Percentiles rank a stretch among this genome's conserved stretches.
These are phyloP conservation scores for Drosophila emarginata DNA, from an alignment of 2,888 invertebrate species.

Conservation along the genomic window DNA sequence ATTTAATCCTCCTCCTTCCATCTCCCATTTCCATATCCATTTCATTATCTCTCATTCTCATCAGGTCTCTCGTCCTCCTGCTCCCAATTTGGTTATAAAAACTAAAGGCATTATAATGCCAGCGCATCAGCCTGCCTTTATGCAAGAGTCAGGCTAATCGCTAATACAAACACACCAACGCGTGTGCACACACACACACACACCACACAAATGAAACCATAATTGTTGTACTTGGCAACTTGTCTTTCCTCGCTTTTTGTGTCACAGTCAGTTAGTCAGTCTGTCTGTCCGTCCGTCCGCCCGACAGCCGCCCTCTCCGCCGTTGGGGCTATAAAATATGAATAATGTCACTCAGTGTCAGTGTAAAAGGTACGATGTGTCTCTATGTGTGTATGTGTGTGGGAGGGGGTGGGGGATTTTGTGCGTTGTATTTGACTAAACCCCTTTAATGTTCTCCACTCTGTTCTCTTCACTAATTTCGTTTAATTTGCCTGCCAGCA, in stretches of 20 bases:
- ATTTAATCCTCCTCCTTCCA: neutral
- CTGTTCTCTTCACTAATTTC: slow-evolving; percentile 53
- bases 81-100: slow-evolving; percentile 29
- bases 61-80: neutral
- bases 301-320: slow-evolving; percentile 30
- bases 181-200: neutral
- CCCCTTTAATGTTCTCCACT: slow-evolving; percentile 60
- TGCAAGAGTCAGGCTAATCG: slow-evolving; percentile 55
- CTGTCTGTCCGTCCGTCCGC: neutral
- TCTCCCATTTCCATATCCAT: neutral
- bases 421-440: slow-evolving; percentile 63
- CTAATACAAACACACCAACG: slow-evolving; percentile 45
- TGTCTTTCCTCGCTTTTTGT: slow-evolving; percentile 63
- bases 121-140: slow-evolving; percentile 44
- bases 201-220: slow-evolving; percentile 68
- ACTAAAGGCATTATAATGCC: slow-evolving; percentile 60
- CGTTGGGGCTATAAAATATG: slow-evolving; percentile 65
- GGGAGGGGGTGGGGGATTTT: slow-evolving; percentile 44
- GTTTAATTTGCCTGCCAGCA: slow-evolving; percentile 65
- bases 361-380: slow-evolving; percentile 1
- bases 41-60: neutral
- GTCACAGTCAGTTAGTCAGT: slow-evolving; percentile 36
- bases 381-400: neutral
- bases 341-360: slow-evolving; percentile 56
- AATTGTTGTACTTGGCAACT: slow-evolving; percentile 74